Evolutionary conservation across 2,888 invertebrate genomes (phyloP), one percentile per base, ranked within the genome.

Genomic region (Uropetala carovei): DNA sequence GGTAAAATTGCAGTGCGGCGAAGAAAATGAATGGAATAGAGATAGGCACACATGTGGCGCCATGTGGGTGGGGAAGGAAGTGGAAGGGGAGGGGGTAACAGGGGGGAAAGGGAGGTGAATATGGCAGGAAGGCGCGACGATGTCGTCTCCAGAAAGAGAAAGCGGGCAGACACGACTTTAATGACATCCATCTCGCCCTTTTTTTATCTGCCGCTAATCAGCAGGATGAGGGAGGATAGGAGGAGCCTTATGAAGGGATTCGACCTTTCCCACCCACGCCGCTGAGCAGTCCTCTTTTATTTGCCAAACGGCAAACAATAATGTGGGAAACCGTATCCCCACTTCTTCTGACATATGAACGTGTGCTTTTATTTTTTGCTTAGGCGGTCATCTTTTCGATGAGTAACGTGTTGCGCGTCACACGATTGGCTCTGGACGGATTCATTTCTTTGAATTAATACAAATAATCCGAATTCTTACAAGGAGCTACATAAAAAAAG

Each of bases 11-110:
- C 27, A 27, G 75, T 75, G 75, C 75, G 75, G 75, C 22, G 27
- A 75, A 22, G 75, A 22, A 75, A 75, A 75, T 75, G 75, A 75
- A 75, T 75, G 75, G 75, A 68, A n/a, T 75, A 75, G 75, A 8
- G 75, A 8, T 18, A 64, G 68, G 18, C 68, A 18, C 75, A 22
- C 75, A 5, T 8, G 75, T 75, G 75, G 75, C 75, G 75, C 75
- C 75, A 75, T 27, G 22, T 75, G 75, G 22, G 75, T 22, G n/a
- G 75, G 11, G 22, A 27, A 75, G 27, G 75, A 10, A 18, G 22
- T 0, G 13, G 14, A 3, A 14, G 16, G 64, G 11, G 4, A 22
- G 5, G 18, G 22, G 68, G 18, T 18, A 18, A n/a, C 18, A 10
- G 68, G 18, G 68, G 18, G 43, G 43, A 43, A 43, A 5, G 5